These are phyloP conservation scores for Microctonus hyperodae DNA, from an alignment of 2,888 invertebrate genomes.

Conservation along the genomic window DNA sequence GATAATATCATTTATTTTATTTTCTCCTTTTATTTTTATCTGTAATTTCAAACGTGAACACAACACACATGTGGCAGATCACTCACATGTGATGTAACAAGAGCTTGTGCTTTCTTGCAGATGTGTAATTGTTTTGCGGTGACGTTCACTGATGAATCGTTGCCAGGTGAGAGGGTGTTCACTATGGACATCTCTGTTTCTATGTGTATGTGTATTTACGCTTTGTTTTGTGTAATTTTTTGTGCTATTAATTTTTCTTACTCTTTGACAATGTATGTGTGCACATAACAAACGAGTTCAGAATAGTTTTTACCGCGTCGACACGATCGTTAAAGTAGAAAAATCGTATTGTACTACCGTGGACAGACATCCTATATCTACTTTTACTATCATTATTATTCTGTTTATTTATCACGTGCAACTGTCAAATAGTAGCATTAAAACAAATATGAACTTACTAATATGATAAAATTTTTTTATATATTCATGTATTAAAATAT, in stretches of 20 bases:
- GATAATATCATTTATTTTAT: neutral
- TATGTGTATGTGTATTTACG: slow-evolving; percentile 32
- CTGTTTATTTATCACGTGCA: neutral
- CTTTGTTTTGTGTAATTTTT: slow-evolving; percentile 28
- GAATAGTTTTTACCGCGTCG: slow-evolving; percentile 24
- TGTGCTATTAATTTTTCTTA: too few relatives aligned
- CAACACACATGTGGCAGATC: neutral
- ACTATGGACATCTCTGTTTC: slow-evolving; percentile 20
- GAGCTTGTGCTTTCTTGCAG: slow-evolving; percentile 41
- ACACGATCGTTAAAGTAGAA: slow-evolving; percentile 39
- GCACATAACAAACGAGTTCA: slow-evolving; percentile 21
- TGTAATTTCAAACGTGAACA: neutral
- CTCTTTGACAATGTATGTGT: slow-evolving; percentile 16
- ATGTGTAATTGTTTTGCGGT: slow-evolving; percentile 48
- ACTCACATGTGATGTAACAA: neutral
- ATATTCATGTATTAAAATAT: neutral
- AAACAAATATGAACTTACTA: neutral
- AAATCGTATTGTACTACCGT: slow-evolving; percentile 30
- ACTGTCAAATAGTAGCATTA: neutral
- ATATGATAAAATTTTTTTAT: slow-evolving; percentile 1
- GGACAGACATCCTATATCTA: neutral
- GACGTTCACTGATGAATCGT: slow-evolving; percentile 46
- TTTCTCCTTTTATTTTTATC: neutral
- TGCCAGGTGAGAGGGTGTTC: slow-evolving; percentile 16
- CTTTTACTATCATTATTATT: neutral